These are phyloP conservation scores for Zapornia atra DNA, from an alignment of 2,113 vertebrate genomes.

Conservation along the genomic window DNA sequence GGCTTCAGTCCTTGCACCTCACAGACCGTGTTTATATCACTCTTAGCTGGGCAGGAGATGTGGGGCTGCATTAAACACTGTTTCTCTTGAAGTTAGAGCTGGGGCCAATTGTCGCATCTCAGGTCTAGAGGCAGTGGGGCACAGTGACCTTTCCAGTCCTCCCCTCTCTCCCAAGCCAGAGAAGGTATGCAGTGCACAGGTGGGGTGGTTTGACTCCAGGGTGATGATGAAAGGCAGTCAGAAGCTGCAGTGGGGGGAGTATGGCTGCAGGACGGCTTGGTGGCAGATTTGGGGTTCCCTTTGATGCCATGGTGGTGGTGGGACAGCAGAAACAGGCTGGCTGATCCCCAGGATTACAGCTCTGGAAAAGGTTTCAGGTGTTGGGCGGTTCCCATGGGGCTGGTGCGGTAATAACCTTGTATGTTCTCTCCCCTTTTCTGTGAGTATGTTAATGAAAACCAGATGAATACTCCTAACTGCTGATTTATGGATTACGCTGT, in stretches of 20 bases:
- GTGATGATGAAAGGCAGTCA: neutral
- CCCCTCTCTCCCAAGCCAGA: neutral
- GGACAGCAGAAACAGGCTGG: neutral
- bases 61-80: neutral
- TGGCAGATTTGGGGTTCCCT: neutral
- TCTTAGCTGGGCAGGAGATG: neutral
- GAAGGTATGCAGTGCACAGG: neutral
- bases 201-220: neutral
- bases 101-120: neutral
- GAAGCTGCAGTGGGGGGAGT: neutral
- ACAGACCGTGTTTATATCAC: neutral
- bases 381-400: neutral
- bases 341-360: neutral
- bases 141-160: neutral
- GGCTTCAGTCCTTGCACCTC: neutral
- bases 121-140: neutral
- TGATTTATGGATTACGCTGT: neutral
- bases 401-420: neutral
- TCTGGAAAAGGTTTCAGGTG: neutral
- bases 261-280: fast-evolving
- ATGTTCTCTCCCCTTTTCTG: neutral
- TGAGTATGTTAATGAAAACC: neutral
- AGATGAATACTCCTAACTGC: neutral
- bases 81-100: neutral
- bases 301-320: neutral